Percentiles rank a stretch among this genome's conserved stretches.
Evolutionary conservation across 2,797 vertebrate genomes (phyloP).

Genomic region (Prionace glauca): DNA sequence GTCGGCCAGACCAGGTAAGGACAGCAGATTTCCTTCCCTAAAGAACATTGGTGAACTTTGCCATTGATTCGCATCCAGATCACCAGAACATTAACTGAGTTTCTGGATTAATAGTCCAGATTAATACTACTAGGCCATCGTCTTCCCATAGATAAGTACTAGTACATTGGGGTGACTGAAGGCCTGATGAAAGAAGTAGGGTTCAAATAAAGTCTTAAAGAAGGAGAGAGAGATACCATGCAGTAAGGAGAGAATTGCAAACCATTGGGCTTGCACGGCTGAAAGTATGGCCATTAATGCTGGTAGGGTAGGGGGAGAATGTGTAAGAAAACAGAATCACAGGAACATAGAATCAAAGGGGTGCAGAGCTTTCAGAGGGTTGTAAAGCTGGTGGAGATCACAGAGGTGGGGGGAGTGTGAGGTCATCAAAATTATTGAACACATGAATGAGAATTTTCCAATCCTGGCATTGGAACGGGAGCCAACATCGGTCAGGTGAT

Average conservation of each 20-base stretch:
- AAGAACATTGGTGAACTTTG: too few species aligned
- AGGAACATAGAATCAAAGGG: too few species aligned
- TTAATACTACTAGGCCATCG: too few species aligned
- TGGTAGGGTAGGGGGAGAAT: background rate
- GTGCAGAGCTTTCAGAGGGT: background rate
- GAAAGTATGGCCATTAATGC: background rate
- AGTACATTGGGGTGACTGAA: background rate
- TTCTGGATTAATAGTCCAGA: too few species aligned
- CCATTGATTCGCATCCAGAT: too few species aligned
- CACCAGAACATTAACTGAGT: too few species aligned
- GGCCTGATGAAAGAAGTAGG: background rate
- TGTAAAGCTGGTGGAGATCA: background rate
- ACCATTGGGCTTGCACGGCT: background rate
- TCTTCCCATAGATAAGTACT: too few species aligned
- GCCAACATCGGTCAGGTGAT: background rate
- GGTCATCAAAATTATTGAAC: background rate
- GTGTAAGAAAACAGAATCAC: background rate
- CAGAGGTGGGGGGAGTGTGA: background rate
- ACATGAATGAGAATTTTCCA: background rate
- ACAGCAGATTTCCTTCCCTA: too few species aligned
- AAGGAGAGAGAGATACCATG: background rate
- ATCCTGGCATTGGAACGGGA: background rate
- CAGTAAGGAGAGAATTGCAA: background rate
- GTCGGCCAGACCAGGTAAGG: too few species aligned
- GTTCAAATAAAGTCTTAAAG: background rate